A percentile compares a stretch with the other conserved stretches of the same genome.
Conservation (phyloP, 2,888 invertebrate genomes). For the Malthinus seriepunctatus region DNA sequence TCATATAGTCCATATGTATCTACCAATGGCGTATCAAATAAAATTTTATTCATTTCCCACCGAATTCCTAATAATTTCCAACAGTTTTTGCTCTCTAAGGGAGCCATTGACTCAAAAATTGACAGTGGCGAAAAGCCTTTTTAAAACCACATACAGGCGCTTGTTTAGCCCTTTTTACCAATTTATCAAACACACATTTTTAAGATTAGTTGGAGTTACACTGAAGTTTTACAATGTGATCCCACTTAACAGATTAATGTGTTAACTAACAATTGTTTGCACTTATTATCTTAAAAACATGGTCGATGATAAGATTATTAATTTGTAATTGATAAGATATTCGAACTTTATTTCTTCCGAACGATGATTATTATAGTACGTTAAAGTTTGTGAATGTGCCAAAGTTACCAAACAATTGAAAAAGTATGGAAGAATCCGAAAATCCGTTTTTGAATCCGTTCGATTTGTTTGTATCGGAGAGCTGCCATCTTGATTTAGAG, state of each 20-base stretch:
- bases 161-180: too few relatives aligned
- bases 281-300: too few relatives aligned
- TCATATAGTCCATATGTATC: too few relatives aligned
- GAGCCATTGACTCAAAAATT: background rate
- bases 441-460: conserved; percentile 4
- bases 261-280: too few relatives aligned
- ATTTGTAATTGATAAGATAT: too few relatives aligned
- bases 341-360: background rate
- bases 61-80: background rate
- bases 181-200: too few relatives aligned
- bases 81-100: background rate
- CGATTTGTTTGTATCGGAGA: conserved; percentile 10
- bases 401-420: background rate
- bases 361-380: background rate
- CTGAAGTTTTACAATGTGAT: too few relatives aligned
- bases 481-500: conserved; percentile 9
- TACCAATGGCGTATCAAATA: background rate
- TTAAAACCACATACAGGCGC: too few relatives aligned
- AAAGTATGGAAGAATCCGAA: conserved; percentile 6
- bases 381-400: background rate
- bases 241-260: too few relatives aligned
- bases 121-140: too few relatives aligned
- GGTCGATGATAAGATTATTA: too few relatives aligned
- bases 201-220: too few relatives aligned
- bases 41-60: background rate